Base-by-base conservation (phyloP, 2,797 vertebrate genomes). In the Linurgus olivaceus region DNA sequence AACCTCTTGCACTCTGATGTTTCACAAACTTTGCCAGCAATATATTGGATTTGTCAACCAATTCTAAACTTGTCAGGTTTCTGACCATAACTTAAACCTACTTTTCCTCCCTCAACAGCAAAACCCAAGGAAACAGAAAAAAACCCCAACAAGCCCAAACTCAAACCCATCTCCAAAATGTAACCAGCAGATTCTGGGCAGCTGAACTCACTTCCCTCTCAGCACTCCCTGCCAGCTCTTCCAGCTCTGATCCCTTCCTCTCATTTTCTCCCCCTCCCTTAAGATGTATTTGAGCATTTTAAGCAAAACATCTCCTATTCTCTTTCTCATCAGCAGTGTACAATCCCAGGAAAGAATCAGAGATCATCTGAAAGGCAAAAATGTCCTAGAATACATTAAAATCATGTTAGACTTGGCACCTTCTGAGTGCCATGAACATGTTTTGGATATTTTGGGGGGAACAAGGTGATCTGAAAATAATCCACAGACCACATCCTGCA, bases 1-100 rank as follows among this genome's bases (percentile, higher is more conserved):
- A 93, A 13, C 79, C 87, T 66, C 85, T 70, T 75, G 73, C 54
- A 93, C 75, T 86, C 68, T 10, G 45, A 65, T 67, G 42, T 47
- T 89, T 92, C 88, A 93, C 83, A 76, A 87, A 89, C 90, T 89
- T 89, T 74, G 67, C 71, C 87, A 87, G 84, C 11, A 35, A n/a
- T 91, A 31, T 13, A 89, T 79, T 65, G 47, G 58, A 68, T 88
- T 80, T 95, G 79, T 63, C 75, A 92, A 63, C 65, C 77, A 74
- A 45, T 71, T 63, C 63, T 38, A 88, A 79, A 87, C 48, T 76
- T 40, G 54, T 42, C 38, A 70, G 57, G 38, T 48, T 84, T 86
- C 54, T 79, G 72, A 83, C 82, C 71, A 6, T 42, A 88, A 84
- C 62, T 55, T 90, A 80, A 88, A 57, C 6, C 19, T 80, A 33